A percentile compares a stretch with the other conserved stretches of the same genome.
Conservation (phyloP, 2,888 invertebrate species). For the Limnephilus marmoratus region DNA sequence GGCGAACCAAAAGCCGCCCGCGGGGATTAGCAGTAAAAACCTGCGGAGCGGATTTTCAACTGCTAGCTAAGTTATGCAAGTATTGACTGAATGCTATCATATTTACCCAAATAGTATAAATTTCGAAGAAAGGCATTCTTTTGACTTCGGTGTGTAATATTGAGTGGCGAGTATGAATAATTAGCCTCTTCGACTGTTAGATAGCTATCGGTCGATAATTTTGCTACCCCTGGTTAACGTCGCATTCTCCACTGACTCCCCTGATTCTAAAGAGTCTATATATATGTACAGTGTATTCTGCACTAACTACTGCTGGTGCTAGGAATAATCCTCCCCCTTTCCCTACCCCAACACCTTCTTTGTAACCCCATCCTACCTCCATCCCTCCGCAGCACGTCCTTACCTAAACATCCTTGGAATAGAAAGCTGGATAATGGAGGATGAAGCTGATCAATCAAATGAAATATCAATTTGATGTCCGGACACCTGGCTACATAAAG, state of each 20-base stretch:
- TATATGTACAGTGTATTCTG: background rate
- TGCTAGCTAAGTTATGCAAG: too few relatives aligned
- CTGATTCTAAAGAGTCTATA: slow-evolving; percentile 3
- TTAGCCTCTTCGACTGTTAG: background rate
- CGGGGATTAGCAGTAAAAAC: too few relatives aligned
- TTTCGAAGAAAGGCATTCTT: background rate
- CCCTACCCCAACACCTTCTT: background rate
- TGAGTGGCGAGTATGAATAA: background rate
- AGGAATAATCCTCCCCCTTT: slow-evolving; percentile 6
- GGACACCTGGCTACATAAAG: too few relatives aligned
- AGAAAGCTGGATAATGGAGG: background rate
- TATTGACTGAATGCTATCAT: too few relatives aligned
- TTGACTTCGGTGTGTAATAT: background rate
- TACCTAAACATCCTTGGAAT: background rate
- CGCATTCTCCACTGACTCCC: background rate
- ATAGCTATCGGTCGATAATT: background rate
- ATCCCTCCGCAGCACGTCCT: background rate
- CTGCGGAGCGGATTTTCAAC: too few relatives aligned
- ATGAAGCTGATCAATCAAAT: background rate
- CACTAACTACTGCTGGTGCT: slow-evolving; percentile 26
- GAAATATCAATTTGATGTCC: too few relatives aligned
- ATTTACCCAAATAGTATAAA: background rate
- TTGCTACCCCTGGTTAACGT: background rate
- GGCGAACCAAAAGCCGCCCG: too few relatives aligned
- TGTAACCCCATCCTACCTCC: background rate